Evolutionary conservation across 2,113 vertebrate species (phyloP).

Genomic region (Mesitornis unicolor): DNA sequence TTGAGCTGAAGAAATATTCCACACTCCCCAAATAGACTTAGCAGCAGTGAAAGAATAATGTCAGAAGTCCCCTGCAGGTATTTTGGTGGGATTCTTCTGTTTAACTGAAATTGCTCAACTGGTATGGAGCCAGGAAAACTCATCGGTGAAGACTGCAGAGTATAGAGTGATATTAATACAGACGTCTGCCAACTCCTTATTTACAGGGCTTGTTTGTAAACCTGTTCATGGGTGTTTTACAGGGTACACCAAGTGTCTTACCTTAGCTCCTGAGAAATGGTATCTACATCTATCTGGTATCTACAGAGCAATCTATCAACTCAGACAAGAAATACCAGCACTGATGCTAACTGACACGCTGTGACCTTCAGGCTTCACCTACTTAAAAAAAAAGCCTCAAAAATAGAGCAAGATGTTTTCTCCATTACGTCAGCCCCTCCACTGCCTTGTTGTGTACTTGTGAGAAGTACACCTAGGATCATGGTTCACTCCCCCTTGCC

Average conservation of each 20-base stretch:
- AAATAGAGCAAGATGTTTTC: not conserved
- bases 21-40: constrained; percentile 21
- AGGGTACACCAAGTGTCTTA: not conserved
- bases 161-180: constrained; percentile 5
- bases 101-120: constrained; percentile 33
- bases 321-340: not conserved
- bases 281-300: no score
- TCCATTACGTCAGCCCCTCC: not conserved
- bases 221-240: not conserved
- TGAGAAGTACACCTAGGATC: not conserved
- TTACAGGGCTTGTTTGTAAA: not conserved
- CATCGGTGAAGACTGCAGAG: constrained; percentile 16
- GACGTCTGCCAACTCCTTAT: not conserved
- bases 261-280: not conserved
- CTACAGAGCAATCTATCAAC: not conserved
- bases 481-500: not conserved
- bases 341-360: not conserved
- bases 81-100: constrained; percentile 64
- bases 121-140: constrained; percentile 43
- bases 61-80: constrained; percentile 57
- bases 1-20: constrained; percentile 47
- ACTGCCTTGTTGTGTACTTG: not conserved
- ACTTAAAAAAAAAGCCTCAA: not conserved
- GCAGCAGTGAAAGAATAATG: constrained; percentile 55
- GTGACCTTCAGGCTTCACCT: not conserved